A percentile compares a stretch with the other conserved stretches of the same genome.
Evolutionary conservation across 2,797 vertebrate species (phyloP).

Genomic region (Eremophila alpestris): DNA sequence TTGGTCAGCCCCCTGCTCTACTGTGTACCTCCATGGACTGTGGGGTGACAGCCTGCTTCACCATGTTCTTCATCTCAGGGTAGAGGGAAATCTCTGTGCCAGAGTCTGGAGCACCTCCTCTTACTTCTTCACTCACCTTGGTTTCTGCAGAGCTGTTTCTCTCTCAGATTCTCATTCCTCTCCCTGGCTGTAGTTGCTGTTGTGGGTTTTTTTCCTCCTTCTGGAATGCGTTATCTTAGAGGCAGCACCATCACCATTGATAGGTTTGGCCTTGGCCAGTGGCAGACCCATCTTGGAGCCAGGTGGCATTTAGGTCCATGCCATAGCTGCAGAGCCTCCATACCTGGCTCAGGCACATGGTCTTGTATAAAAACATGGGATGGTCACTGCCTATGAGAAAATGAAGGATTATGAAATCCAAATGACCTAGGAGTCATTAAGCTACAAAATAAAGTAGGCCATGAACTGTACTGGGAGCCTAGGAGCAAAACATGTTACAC

Average conservation of each 20-base stretch:
- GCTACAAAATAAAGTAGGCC: background rate
- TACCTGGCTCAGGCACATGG: background rate
- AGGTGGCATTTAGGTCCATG: fast-evolving
- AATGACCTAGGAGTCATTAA: background rate
- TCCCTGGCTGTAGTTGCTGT: background rate
- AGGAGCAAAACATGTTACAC: background rate
- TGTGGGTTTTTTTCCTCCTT: background rate
- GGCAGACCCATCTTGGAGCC: background rate
- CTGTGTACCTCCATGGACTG: background rate
- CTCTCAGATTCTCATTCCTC: background rate
- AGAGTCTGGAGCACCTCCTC: background rate
- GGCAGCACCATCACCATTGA: background rate
- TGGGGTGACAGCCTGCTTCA: background rate
- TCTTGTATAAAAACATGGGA: background rate
- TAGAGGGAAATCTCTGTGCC: background rate
- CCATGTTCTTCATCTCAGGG: background rate
- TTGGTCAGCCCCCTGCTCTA: background rate
- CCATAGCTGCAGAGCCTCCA: background rate
- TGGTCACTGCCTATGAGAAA: background rate
- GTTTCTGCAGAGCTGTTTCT: background rate
- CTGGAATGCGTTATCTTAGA: background rate
- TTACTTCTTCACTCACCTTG: background rate
- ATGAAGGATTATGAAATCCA: background rate
- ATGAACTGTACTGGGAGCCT: fast-evolving
- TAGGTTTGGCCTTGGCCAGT: background rate